Percentiles rank a stretch among this genome's conserved stretches.
phyloP scores from a whole-genome alignment of 1,140 invertebrate species.

The Drosophila kikkawai region DNA sequence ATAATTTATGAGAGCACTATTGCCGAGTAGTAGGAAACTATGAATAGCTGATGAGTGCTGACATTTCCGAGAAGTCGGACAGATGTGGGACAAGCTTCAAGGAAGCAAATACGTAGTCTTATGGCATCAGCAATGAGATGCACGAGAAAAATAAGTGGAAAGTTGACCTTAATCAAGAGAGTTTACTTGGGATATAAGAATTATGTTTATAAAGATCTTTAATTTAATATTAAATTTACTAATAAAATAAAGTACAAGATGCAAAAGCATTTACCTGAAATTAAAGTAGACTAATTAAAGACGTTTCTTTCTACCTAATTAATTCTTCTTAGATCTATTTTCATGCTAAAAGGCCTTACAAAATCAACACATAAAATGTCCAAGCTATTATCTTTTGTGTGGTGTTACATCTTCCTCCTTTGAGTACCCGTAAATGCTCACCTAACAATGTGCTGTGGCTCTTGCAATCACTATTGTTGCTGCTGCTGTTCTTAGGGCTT shows the following conservation, averaged over 20 bases:
- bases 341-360: neutral
- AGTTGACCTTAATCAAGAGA: neutral
- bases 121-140: slow-evolving; percentile 13
- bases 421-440: slow-evolving; percentile 7
- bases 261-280: too few relatives aligned
- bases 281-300: too few relatives aligned
- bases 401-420: neutral
- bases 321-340: neutral
- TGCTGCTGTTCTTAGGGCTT: slow-evolving; percentile 53
- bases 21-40: slow-evolving; percentile 29
- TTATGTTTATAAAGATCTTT: neutral
- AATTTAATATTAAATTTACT: too few relatives aligned
- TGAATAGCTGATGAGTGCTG: slow-evolving; percentile 61
- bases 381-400: neutral
- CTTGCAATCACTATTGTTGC: slow-evolving; percentile 40
- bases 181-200: too few relatives aligned
- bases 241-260: too few relatives aligned
- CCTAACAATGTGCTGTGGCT: slow-evolving; percentile 37
- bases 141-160: neutral
- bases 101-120: slow-evolving; percentile 11
- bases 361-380: neutral
- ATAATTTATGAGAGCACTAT: slow-evolving; percentile 55
- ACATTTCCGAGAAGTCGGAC: slow-evolving; percentile 34
- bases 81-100: slow-evolving; percentile 34
- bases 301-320: neutral